Base-by-base conservation (phyloP, 2,797 vertebrate genomes). In the Cossypha caffra region DNA sequence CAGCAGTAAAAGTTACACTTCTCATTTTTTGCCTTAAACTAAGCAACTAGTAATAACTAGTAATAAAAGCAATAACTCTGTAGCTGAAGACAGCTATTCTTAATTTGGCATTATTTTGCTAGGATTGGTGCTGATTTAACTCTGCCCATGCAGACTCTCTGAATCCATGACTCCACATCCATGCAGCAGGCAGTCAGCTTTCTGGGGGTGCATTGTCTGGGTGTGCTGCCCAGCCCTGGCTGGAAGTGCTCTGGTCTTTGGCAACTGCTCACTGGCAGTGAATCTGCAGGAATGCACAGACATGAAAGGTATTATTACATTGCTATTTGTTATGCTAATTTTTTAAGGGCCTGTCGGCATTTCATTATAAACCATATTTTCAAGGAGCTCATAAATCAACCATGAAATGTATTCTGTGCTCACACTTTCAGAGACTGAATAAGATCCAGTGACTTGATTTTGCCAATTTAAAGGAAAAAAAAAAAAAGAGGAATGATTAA, bases 301-400 rank as follows among this genome's bases (percentile, higher is more conserved):
- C 86, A 74, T 94, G 94, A 83, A 96, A 97, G 63, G 79, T 91
- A 93, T 90, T 96, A 92, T 96, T 95, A 79, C 43, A 81, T 29
- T 88, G 50, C 63, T 72, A 85, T 92, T 96, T 97, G 76, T 96
- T 97, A 90, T 96, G 94, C 68, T 93, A 90, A 92, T 93, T 97
- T 95, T 64, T 71, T 95, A 96, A 80, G 71, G 31, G 92, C 86
- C 93, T 95, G 89, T 82, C 47, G 66, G 94, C 95, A 89, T 94
- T 75, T 91, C 76, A 94, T 95, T 95, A 83, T 48, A 90, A 93
- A 69, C 43, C 88, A 73, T 96, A 87, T 96, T 95, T 97, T 95
- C 75, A 97, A 92, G 67, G 80, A 74, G 59, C 51, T 96, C 80
- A 93, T 90, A 85, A 95, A 90, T 96, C 92, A 97, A 40, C 59